Evolutionary conservation across 1,140 invertebrate genomes (phyloP).

Genomic region (Caenorhabditis briggsae): DNA sequence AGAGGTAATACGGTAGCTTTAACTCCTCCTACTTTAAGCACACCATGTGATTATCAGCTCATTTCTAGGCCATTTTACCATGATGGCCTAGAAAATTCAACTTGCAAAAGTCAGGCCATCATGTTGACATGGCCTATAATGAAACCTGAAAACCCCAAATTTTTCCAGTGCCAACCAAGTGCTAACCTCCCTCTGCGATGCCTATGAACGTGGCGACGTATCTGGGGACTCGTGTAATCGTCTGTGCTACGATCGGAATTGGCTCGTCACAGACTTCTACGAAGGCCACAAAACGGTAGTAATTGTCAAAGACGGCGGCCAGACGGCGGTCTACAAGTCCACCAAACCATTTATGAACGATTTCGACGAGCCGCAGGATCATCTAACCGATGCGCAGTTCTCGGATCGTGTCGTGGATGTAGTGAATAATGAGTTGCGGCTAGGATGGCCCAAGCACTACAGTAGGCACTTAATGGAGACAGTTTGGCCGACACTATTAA

Average conservation of each 20-base stretch:
- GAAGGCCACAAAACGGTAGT: slow-evolving; percentile 69
- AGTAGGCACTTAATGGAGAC: slow-evolving; percentile 71
- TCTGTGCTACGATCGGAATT: slow-evolving; percentile 71
- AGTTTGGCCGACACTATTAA: slow-evolving; percentile 71
- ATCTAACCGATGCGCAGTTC: slow-evolving; percentile 71
- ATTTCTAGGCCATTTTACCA: no score
- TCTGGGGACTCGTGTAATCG: slow-evolving; percentile 71
- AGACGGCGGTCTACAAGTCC: slow-evolving; percentile 66
- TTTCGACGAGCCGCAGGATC: slow-evolving; percentile 68
- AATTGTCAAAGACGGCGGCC: slow-evolving; percentile 63
- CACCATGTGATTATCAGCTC: no score
- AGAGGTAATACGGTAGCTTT: no score
- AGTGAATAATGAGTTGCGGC: slow-evolving; percentile 74
- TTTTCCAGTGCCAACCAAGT: slow-evolving; percentile 72
- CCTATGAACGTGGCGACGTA: slow-evolving; percentile 66
- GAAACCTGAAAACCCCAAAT: not conserved
- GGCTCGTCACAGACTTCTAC: slow-evolving; percentile 72
- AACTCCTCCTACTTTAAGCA: no score
- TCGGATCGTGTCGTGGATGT: slow-evolving; percentile 74
- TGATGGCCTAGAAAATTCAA: not conserved
- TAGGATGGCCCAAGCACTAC: slow-evolving; percentile 73
- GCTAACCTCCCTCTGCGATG: slow-evolving; percentile 68
- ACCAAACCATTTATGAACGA: slow-evolving; percentile 63
- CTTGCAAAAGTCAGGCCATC: no score
- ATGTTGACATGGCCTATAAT: no score